Base-by-base conservation (phyloP, 2,113 vertebrate species). In the Hypomesus transpacificus region DNA sequence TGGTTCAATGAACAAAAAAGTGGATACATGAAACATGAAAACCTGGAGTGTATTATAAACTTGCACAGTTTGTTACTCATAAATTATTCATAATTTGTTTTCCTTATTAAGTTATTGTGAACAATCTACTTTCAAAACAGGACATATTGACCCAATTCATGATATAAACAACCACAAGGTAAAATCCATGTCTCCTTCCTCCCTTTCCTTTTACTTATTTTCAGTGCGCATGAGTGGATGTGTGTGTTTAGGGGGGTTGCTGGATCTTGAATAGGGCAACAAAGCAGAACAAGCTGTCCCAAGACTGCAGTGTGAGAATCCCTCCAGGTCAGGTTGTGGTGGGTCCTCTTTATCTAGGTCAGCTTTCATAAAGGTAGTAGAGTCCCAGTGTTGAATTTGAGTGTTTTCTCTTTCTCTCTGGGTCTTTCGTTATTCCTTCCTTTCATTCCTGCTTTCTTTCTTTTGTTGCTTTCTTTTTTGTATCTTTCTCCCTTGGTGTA, bases 291-390 rank as follows among this genome's bases (percentile, higher is more conserved):
- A 79, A 69, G 69, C 31, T 68, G 79, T 84, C 81, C 68, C 84
- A 50, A 18, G n/a, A 67, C 26, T 53, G 70, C 77, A 60, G 71
- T 59, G 73, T 65, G 54, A 77, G 73, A 53, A 85, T 78, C 79
- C 79, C 57, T 64, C 78, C 69, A 82, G 88, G 83, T 86, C 85
- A 88, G 81, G 65, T 86, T 86, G 56, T 21, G 21, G n/a, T 22
- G 6, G n/a, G 9, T 13, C 64, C 24, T 31, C 31, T 31, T 8
- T 64, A 64, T 56, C 54, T 56, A 56, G 54, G 54, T 56, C 54
- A 56, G n/a, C 54, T 46, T n/a, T 9, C 28, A 85, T 79, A 88
- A 85, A 86, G 76, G 69, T 82, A 75, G 46, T 24, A 53, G 71
- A 69, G 78, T 46, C 66, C 70, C 31, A 66, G 63, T 75, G 57